Base-by-base conservation (phyloP, 2,888 invertebrate species). In the Lasioglossum malachurum region DNA sequence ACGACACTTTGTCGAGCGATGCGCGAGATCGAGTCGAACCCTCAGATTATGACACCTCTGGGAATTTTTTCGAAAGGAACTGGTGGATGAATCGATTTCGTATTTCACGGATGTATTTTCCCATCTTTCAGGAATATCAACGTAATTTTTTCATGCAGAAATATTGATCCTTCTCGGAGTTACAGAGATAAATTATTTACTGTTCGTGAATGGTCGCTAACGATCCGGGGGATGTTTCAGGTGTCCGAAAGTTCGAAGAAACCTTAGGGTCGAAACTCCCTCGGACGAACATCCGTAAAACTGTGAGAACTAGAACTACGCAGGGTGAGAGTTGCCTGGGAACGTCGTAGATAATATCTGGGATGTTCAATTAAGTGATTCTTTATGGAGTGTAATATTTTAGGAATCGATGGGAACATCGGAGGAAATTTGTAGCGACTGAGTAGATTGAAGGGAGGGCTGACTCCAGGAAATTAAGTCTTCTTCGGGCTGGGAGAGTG, bases 401-500 rank as follows among this genome's bases (percentile, higher is more conserved):
- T 23, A 31, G 64, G 49, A 49, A 49, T 69, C 69, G 69, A 69
- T 41, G 69, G 69, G 69, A 69, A 69, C n/a, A 10, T 69, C 69
- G 38, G 38, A 23, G 23, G 69, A 69, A 69, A 69, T 38, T 69
- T 69, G 69, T 69, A 38, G 69, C 69, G 38, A 69, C 35, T 44
- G 46, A 1, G 44, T 31, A 44, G 64, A 46, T 69, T 4, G 44
- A 57, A 14, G 27, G 31, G 44, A 23, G 14, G 27, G 49, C 27
- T 14, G 16, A 73, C 44, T 73, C 10, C 44, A 79, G 72, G 27
- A 72, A 72, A 72, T 72, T 72, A 72, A 72, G 72, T 44, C 44
- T 44, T 72, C 44, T n/a, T 16, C 27, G 46, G 27, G 27, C 31
- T 80, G 77, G 84, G 86, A 80, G 87, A 88, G 72, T 79, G 72